Percentiles rank a stretch among this genome's conserved stretches.
phyloP scores from a whole-genome alignment of 2,113 vertebrate genomes.

The Trinectes maculatus region DNA sequence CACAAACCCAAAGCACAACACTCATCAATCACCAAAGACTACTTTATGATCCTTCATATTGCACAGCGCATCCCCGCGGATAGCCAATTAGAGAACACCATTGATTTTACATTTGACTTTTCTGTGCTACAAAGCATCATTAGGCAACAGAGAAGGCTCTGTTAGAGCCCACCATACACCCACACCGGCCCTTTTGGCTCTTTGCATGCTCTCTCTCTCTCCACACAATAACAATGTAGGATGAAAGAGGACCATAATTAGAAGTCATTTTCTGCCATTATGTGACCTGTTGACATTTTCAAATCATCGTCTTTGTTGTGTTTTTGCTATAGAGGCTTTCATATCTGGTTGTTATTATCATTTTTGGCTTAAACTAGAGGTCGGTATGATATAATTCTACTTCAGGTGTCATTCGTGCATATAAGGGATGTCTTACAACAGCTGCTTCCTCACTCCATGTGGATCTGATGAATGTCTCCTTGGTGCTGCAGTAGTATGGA shows the following conservation, averaged over 20 bases:
- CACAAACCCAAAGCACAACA: background rate
- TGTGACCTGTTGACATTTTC: conserved; percentile 51
- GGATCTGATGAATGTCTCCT: conserved; percentile 7
- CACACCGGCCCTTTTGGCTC: conserved; percentile 68
- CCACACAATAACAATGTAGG: conserved; percentile 42
- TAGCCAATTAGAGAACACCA: conserved; percentile 64
- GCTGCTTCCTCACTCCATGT: conserved; percentile 7
- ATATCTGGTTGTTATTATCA: background rate
- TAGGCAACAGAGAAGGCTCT: conserved; percentile 54
- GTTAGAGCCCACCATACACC: conserved; percentile 46
- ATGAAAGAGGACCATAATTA: conserved; percentile 60
- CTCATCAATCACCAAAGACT: conserved; percentile 37
- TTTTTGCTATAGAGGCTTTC: background rate
- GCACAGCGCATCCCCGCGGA: conserved; percentile 34
- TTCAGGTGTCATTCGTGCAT: background rate
- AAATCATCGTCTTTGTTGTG: conserved; percentile 24
- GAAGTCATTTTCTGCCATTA: conserved; percentile 51
- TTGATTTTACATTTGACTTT: conserved; percentile 70
- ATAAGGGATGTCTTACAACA: background rate
- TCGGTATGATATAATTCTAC: background rate
- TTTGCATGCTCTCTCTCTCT: conserved; percentile 38
- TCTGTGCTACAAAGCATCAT: conserved; percentile 69
- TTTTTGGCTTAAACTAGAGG: background rate
- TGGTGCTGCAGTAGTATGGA: background rate
- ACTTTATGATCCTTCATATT: conserved; percentile 4